These are phyloP conservation scores for Holacanthella duospinosa DNA, from an alignment of 2,888 invertebrate species.

Conservation along the genomic window DNA sequence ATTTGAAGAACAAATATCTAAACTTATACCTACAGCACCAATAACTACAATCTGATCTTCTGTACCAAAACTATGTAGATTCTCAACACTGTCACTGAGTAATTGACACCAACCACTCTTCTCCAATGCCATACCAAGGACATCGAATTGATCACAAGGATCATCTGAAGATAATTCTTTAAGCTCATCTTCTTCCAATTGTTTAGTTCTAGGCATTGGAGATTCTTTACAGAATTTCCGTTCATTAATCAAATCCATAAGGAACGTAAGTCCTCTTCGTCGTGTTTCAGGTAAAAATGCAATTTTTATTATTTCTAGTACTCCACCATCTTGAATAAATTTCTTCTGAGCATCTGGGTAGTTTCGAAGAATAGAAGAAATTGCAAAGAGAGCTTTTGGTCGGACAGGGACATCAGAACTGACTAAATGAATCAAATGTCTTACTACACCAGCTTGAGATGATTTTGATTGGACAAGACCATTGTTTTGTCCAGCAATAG, in stretches of 20 bases:
- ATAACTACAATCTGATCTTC: conserved; percentile 30
- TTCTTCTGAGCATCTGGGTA: conserved; percentile 28
- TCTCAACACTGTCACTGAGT: conserved; percentile 24
- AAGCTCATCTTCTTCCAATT: conserved; percentile 8
- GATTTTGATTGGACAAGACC: conserved; percentile 25
- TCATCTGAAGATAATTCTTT: conserved; percentile 11
- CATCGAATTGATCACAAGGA: conserved; percentile 23
- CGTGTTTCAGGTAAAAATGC: conserved; percentile 28
- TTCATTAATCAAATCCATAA: conserved; percentile 29
- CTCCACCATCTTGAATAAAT: conserved; percentile 32
- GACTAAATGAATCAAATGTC: conserved; percentile 27
- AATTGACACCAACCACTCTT: conserved; percentile 32
- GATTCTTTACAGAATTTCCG: conserved; percentile 18
- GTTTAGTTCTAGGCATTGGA: not conserved
- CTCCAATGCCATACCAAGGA: conserved; percentile 22
- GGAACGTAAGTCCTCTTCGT: conserved; percentile 25
- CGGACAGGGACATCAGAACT: conserved; percentile 27
- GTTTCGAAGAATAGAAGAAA: conserved; percentile 29
- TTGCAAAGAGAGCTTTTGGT: conserved; percentile 30
- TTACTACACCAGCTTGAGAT: conserved; percentile 24
- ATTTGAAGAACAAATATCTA: conserved; percentile 20
- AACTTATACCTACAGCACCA: conserved; percentile 21
- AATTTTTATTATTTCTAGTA: conserved; percentile 27
- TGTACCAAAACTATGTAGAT: conserved; percentile 25
- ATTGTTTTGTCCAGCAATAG: conserved; percentile 35